phyloP scores from a whole-genome alignment of 2,888 invertebrate genomes.

The Acanthococcus lagerstroemiae region DNA sequence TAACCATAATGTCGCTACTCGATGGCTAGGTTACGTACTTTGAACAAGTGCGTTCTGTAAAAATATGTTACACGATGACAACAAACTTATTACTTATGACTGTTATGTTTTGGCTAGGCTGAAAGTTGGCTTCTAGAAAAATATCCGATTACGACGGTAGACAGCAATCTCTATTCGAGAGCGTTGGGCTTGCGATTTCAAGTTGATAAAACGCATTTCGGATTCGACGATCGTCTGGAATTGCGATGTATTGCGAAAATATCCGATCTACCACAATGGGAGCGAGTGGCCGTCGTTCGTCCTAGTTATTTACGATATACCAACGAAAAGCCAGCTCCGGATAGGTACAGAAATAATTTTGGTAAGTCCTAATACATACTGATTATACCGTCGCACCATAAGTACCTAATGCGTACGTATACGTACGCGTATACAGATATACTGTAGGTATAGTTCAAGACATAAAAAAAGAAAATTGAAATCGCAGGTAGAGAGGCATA shows the following conservation, averaged over 20 bases:
- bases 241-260: slow-evolving; percentile 26
- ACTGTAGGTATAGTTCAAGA: too few relatives aligned
- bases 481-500: too few relatives aligned
- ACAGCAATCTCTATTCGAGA: slow-evolving; percentile 30
- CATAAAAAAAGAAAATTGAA: too few relatives aligned
- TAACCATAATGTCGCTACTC: too few relatives aligned
- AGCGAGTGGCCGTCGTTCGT: slow-evolving; percentile 7
- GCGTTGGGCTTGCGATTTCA: slow-evolving; percentile 32
- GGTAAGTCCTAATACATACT: background rate
- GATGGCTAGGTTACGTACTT: too few relatives aligned
- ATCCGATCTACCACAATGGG: slow-evolving; percentile 16
- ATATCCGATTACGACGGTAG: slow-evolving; percentile 30
- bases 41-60: too few relatives aligned
- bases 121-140: slow-evolving; percentile 27
- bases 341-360: slow-evolving; percentile 20
- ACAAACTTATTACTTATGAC: too few relatives aligned
- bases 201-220: slow-evolving; percentile 14
- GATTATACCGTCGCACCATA: too few relatives aligned
- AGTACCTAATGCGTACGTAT: too few relatives aligned
- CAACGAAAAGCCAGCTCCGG: slow-evolving; percentile 7
- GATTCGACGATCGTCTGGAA: slow-evolving; percentile 5
- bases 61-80: too few relatives aligned
- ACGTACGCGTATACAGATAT: too few relatives aligned
- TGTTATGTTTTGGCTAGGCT: too few relatives aligned
- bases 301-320: background rate